These are phyloP conservation scores for Chaetodon auriga DNA, from an alignment of 2,113 vertebrate species.

Conservation along the genomic window DNA sequence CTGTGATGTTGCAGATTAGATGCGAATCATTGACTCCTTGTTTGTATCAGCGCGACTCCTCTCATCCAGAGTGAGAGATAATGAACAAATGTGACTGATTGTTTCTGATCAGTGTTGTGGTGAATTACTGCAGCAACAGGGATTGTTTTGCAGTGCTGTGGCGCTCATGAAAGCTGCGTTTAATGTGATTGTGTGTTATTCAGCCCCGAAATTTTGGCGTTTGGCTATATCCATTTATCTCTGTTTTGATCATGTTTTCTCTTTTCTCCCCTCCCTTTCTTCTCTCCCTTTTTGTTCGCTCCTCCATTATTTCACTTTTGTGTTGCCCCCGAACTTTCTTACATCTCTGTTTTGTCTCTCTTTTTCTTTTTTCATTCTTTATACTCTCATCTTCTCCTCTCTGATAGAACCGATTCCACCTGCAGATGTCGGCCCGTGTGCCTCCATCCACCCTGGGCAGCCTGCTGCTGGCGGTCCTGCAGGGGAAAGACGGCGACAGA, in stretches of 20 bases:
- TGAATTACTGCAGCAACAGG: conserved; percentile 47
- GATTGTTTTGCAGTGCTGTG: conserved; percentile 40
- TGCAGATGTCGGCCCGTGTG: conserved; percentile 89
- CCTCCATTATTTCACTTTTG: conserved; percentile 1
- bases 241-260: conserved; percentile 53
- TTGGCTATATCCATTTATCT: conserved; percentile 59
- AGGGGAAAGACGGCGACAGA: conserved; percentile 82
- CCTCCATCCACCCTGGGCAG: conserved; percentile 88
- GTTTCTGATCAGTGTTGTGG: conserved; percentile 64
- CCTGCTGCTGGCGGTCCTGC: conserved; percentile 86
- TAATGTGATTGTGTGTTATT: conserved; percentile 67
- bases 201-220: conserved; percentile 44
- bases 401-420: conserved; percentile 90
- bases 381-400: conserved; percentile 11
- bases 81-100: conserved; percentile 73
- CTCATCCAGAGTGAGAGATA: conserved; percentile 64
- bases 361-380: not conserved
- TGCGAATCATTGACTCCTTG: conserved; percentile 76
- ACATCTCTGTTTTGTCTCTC: not conserved
- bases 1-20: conserved; percentile 76
- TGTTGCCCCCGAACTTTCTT: not conserved
- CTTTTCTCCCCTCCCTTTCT: not conserved
- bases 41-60: conserved; percentile 56
- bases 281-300: conserved; percentile 11
- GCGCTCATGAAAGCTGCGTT: conserved; percentile 54